phyloP scores from a whole-genome alignment of 2,797 vertebrate species.

The Falco columbarius region DNA sequence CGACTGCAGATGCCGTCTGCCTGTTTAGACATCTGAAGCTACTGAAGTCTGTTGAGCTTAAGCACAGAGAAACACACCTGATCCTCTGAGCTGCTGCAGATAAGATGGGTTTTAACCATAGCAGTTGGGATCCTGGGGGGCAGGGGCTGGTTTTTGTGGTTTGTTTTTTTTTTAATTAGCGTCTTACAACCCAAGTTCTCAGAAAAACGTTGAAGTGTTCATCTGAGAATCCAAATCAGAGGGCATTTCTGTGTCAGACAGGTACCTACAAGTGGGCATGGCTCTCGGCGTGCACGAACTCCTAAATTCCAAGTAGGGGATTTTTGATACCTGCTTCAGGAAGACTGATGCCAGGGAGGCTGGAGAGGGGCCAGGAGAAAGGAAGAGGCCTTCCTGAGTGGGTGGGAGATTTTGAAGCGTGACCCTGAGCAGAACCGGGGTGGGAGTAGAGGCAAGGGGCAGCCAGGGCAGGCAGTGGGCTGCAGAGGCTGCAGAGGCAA shows the following conservation, averaged over 20 bases:
- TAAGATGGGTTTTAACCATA: neutral
- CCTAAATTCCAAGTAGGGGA: neutral
- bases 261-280: slow-evolving; percentile 8
- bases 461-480: fast-evolving
- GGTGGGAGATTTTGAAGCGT: neutral
- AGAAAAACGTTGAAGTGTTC: neutral
- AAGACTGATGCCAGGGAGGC: neutral
- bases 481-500: neutral
- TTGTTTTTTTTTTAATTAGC: neutral
- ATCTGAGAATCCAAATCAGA: neutral
- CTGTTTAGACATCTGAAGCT: neutral
- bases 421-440: neutral
- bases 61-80: neutral
- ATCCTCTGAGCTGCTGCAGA: neutral
- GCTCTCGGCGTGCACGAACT: neutral
- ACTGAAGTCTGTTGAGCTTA: neutral
- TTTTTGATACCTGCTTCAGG: slow-evolving; percentile 7
- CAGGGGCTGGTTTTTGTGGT: fast-evolving
- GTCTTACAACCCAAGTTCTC: neutral
- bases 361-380: slow-evolving; percentile 52
- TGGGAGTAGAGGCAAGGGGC: neutral
- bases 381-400: neutral
- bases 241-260: slow-evolving; percentile 7
- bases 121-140: neutral
- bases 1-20: neutral